Conservation (phyloP, 2,888 invertebrate species). For the Phrixothrix hirtus region DNA sequence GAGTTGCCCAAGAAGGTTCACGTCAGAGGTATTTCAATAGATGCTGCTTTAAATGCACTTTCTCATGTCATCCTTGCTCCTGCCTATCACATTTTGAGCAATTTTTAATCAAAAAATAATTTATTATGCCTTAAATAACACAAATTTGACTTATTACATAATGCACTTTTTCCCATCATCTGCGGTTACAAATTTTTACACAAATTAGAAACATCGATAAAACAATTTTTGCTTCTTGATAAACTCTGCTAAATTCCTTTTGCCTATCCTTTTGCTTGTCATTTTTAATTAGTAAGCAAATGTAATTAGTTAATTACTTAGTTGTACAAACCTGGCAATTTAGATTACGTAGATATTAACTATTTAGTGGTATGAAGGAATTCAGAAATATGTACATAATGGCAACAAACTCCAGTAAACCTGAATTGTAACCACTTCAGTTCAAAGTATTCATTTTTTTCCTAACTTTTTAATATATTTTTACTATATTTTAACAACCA, state of each 20-base stretch:
- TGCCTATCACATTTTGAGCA: constrained; percentile 22
- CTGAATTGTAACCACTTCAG: background rate
- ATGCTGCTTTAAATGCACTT: constrained; percentile 23
- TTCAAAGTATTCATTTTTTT: background rate
- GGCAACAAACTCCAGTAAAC: background rate
- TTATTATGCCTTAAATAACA: too few relatives aligned
- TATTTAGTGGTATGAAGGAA: background rate
- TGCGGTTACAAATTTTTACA: background rate
- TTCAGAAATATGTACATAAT: background rate
- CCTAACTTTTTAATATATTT: background rate
- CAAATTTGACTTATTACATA: too few relatives aligned
- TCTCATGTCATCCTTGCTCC: constrained; percentile 18
- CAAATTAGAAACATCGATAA: background rate
- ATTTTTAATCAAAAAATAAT: too few relatives aligned
- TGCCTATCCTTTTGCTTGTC: constrained; percentile 22
- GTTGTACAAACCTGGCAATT: constrained; percentile 27
- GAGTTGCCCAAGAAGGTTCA: constrained; percentile 99
- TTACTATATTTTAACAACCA: background rate
- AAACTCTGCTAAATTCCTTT: constrained; percentile 44
- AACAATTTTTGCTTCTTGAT: constrained; percentile 44
- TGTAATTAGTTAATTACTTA: constrained; percentile 15
- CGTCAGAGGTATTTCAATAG: constrained; percentile 77
- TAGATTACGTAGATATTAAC: constrained; percentile 18
- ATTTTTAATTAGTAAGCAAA: constrained; percentile 13
- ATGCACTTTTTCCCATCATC: background rate